A percentile compares a stretch with the other conserved stretches of the same genome.
These are phyloP conservation scores for Sebastolobus alascanus DNA, from an alignment of 2,797 vertebrate genomes.

Conservation along the genomic window DNA sequence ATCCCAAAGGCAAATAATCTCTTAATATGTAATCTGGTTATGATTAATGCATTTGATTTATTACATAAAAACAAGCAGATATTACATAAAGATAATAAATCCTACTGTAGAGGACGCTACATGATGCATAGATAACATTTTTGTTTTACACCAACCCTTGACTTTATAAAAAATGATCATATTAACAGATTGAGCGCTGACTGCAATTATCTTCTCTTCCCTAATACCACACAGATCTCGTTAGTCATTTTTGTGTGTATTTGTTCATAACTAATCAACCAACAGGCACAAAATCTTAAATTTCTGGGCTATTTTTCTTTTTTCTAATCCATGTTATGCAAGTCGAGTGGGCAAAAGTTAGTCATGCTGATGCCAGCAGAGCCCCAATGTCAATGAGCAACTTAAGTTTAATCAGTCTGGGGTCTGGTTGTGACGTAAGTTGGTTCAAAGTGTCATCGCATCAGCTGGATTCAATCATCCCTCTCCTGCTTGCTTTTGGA, in stretches of 20 bases:
- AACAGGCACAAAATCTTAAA: conserved; percentile 18
- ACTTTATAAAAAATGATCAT: neutral
- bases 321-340: conserved; percentile 57
- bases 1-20: neutral
- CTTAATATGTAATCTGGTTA: conserved; percentile 9
- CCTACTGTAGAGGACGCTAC: neutral
- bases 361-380: conserved; percentile 23
- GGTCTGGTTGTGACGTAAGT: conserved; percentile 32
- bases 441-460: conserved; percentile 10
- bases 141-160: neutral
- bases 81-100: neutral
- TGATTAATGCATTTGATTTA: neutral
- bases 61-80: neutral
- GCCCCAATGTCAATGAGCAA: conserved; percentile 31
- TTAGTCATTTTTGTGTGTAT: neutral
- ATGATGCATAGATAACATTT: neutral
- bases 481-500: conserved; percentile 9
- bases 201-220: neutral
- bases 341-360: conserved; percentile 26
- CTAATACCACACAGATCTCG: conserved; percentile 11
- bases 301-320: conserved; percentile 1
- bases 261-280: conserved; percentile 11
- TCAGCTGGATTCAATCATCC: neutral
- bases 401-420: conserved; percentile 48
- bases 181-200: neutral